Conservation (phyloP, 2,113 vertebrate species). For the Tetrao urogallus region DNA sequence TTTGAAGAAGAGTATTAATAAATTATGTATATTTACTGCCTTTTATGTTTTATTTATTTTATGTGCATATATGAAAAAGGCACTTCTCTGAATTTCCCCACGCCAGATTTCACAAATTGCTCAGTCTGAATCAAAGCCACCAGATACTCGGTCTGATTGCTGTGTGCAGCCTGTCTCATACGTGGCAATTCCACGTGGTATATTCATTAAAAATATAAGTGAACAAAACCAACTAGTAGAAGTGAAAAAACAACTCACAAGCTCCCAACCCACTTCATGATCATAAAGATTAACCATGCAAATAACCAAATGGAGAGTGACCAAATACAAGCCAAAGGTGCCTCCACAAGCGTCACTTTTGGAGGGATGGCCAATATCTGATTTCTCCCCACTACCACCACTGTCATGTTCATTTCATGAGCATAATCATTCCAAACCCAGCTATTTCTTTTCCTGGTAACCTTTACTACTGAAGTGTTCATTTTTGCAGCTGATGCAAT, state of each 20-base stretch:
- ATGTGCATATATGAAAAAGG: neutral
- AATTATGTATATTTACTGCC: neutral
- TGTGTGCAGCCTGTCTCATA: neutral
- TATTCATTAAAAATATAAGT: neutral
- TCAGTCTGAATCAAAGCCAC: neutral
- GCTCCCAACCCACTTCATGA: neutral
- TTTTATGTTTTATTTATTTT: neutral
- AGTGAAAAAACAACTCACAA: neutral
- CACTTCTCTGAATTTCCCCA: neutral
- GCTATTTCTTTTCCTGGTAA: neutral
- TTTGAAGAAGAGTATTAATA: conserved; percentile 14
- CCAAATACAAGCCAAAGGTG: neutral
- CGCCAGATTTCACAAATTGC: neutral
- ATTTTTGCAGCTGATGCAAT: neutral
- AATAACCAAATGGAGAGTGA: neutral
- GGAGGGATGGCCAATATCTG: neutral
- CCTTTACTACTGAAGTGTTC: neutral
- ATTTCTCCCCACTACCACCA: neutral
- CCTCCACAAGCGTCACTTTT: neutral
- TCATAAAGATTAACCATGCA: neutral
- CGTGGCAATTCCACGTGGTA: neutral
- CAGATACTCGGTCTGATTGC: too few relatives aligned
- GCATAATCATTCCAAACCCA: neutral
- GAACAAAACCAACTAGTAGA: neutral
- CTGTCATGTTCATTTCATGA: neutral